Evolutionary conservation across 2,797 vertebrate genomes (phyloP).

Genomic region (Todus mexicanus): DNA sequence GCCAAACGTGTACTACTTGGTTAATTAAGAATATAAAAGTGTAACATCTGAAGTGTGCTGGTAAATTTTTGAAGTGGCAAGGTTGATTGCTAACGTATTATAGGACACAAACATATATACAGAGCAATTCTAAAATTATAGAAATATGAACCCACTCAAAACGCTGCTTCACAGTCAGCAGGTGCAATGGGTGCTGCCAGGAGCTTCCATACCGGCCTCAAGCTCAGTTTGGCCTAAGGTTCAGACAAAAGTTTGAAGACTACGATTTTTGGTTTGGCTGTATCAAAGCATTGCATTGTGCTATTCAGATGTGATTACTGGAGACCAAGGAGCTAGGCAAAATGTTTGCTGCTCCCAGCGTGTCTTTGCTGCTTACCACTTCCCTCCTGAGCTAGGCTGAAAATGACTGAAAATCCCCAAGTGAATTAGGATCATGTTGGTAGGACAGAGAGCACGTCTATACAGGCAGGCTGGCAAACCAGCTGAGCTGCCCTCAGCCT

Average conservation of each 20-base stretch:
- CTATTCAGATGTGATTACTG: not conserved
- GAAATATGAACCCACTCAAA: not conserved
- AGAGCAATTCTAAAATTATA: not conserved
- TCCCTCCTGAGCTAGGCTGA: not conserved
- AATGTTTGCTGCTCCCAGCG: not conserved
- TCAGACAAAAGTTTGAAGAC: not conserved
- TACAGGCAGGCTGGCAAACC: not conserved
- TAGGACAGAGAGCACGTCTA: not conserved
- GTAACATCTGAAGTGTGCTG: constrained; percentile 8
- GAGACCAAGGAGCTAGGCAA: not conserved
- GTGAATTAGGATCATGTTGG: not conserved
- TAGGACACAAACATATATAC: not conserved
- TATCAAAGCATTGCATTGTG: not conserved
- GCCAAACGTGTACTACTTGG: not conserved
- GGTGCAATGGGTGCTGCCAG: not conserved
- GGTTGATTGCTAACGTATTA: not conserved
- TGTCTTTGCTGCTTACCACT: not conserved
- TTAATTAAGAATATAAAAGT: constrained; percentile 51
- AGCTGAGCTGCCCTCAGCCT: not conserved
- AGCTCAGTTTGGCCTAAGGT: not conserved
- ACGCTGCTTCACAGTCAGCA: not conserved
- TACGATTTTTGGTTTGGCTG: not conserved
- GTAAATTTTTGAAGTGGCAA: constrained; percentile 40
- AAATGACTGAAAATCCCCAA: not conserved
- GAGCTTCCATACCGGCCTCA: not conserved